Evolutionary conservation across 2,113 vertebrate species (phyloP), one percentile per base, ranked within the genome.

Genomic region (Hyaena hyaena): DNA sequence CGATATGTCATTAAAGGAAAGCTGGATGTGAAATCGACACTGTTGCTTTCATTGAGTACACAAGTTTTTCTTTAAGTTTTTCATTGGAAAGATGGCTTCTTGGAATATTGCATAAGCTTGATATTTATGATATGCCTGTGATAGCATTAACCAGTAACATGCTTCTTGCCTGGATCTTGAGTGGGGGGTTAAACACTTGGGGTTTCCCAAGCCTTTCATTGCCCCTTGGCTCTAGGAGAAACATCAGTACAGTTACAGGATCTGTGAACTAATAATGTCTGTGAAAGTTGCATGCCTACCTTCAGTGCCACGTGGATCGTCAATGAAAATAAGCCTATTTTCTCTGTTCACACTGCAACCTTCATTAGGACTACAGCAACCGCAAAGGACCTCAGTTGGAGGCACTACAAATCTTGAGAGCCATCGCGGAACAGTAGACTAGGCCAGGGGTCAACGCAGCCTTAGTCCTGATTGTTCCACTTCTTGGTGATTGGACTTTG

Each of bases 81-180:
- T 94, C 73, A 68, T 24, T 74, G 48, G 73, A n/a, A 88, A 88
- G 65, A 24, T 77, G 21, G 14, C 65, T 45, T 71, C 35, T 88
- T 80, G 85, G 61, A 55, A 53, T 55, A 77, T 95, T 77, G 26
- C 12, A 0, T 48, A n/a, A 24, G 10, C 17, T 43, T 39, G 17
- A 63, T n/a, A 24, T 28, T 61, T 82, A 77, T 68, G 35, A 80
- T 33, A 5, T 21, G 33, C 4, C 69, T 68, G 19, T 66, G 53
- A 21, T 2, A 61, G 55, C 19, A 23, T 21, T 71, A 31, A 35
- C 16, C 48, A 43, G 33, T n/a, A 23, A 1, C 17, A 1, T 21
- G 4, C 28, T 88, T 84, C 35, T 33, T 23, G 31, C 31, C 10
- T 39, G 45, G 50, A 35, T 68, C 39, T 66, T n/a, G 63, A 81